These are phyloP conservation scores for Iselma pallidipennis DNA, from an alignment of 2,888 invertebrate species.

Conservation along the genomic window DNA sequence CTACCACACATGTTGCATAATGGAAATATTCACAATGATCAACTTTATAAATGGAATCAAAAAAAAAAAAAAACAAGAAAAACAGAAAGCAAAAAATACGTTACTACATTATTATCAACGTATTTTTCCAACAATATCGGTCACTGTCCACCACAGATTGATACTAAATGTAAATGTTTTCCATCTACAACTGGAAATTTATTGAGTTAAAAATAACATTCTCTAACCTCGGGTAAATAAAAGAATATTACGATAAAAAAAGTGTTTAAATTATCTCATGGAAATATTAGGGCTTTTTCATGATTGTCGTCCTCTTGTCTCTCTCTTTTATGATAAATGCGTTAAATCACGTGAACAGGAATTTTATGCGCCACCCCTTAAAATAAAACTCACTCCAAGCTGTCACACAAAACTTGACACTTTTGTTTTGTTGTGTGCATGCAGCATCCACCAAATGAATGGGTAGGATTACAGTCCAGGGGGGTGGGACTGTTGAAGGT, in stretches of 20 bases:
- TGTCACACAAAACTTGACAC: not conserved
- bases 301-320: not conserved
- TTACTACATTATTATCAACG: not conserved
- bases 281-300: not conserved
- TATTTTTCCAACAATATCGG: not conserved
- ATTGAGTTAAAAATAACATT: not conserved
- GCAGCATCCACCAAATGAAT: not conserved
- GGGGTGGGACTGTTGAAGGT: too few species aligned
- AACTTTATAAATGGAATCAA: not conserved
- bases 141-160: not conserved
- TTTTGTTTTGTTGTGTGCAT: conserved; percentile 7
- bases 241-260: too few species aligned
- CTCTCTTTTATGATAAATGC: conserved; percentile 6
- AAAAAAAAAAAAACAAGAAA: not conserved
- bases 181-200: not conserved
- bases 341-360: conserved; percentile 10
- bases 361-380: conserved; percentile 10
- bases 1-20: not conserved
- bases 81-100: too few species aligned
- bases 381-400: conserved; percentile 5
- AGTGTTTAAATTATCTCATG: not conserved
- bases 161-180: not conserved
- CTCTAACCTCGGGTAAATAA: too few species aligned
- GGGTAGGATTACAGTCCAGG: too few species aligned
- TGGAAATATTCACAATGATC: not conserved